Conservation (phyloP, 2,888 invertebrate species). For the Aleiodes alternator region DNA sequence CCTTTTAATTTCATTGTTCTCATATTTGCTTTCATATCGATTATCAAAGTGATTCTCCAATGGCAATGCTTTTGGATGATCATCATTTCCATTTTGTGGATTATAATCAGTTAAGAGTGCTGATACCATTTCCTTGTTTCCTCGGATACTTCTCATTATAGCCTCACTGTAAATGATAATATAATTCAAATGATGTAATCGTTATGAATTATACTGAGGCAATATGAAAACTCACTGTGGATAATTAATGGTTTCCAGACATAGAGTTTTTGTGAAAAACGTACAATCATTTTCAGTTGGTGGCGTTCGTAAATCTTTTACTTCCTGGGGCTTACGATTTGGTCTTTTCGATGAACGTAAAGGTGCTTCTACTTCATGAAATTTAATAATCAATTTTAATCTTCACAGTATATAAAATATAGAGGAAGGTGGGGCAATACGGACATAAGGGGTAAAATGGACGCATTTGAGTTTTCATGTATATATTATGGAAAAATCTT, state of each 20-base stretch:
- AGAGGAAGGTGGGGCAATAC: no score
- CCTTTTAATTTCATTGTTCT: conserved; percentile 72
- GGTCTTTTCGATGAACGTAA: conserved; percentile 67
- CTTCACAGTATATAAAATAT: not conserved
- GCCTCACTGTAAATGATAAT: conserved; percentile 77
- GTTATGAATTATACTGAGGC: not conserved
- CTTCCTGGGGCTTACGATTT: conserved; percentile 61
- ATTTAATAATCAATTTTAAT: conserved; percentile 22
- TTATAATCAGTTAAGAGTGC: conserved; percentile 84
- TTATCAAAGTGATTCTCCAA: conserved; percentile 59
- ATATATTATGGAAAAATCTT: no score
- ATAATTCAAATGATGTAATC: not conserved
- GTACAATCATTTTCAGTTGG: conserved; percentile 78
- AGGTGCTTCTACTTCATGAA: conserved; percentile 61
- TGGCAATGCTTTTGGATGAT: conserved; percentile 76
- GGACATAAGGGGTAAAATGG: no score
- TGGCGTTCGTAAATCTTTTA: conserved; percentile 63
- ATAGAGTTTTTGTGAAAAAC: conserved; percentile 84
- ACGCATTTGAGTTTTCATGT: no score
- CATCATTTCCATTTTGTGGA: conserved; percentile 78
- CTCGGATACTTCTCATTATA: conserved; percentile 82
- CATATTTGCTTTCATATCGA: conserved; percentile 62
- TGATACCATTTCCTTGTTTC: conserved; percentile 83
- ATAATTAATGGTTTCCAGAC: conserved; percentile 84
- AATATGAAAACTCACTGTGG: conserved; percentile 81